phyloP scores from a whole-genome alignment of 2,113 vertebrate genomes.

The Cyphomyrus plagiostoma region DNA sequence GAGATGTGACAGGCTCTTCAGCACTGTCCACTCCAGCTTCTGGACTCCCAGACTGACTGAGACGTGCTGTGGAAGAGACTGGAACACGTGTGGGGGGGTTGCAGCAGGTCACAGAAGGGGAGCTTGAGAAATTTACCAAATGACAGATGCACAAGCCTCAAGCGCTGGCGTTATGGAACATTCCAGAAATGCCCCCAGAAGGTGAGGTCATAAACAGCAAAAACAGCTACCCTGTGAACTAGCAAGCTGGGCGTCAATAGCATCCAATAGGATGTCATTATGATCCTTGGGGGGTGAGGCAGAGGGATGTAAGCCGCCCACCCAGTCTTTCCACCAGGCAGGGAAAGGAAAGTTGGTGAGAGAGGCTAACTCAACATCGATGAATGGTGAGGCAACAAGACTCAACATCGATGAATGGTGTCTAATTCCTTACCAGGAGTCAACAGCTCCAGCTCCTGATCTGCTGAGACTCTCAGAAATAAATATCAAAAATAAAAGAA shows the following conservation, averaged over 20 bases:
- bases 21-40: constrained; percentile 54
- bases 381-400: too few relatives aligned
- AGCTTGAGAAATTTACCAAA: neutral
- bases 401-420: neutral
- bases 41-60: constrained; percentile 45
- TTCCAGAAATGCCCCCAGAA: neutral
- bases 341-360: neutral
- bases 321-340: neutral
- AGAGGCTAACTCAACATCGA: neutral
- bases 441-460: constrained; percentile 43
- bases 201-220: neutral
- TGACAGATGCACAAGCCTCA: neutral
- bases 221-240: constrained; percentile 51
- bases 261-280: constrained; percentile 51
- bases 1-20: constrained; percentile 40
- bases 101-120: neutral
- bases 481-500: neutral
- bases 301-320: neutral
- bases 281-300: constrained; percentile 32
- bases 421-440: constrained; percentile 41
- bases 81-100: neutral
- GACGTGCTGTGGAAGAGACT: constrained; percentile 30
- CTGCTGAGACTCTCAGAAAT: neutral
- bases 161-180: neutral
- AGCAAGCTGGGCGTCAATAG: constrained; percentile 48